Percentiles rank a stretch among this genome's conserved stretches.
These are phyloP conservation scores for Boloria euphrosyne DNA, from an alignment of 2,888 invertebrate genomes.

Conservation along the genomic window DNA sequence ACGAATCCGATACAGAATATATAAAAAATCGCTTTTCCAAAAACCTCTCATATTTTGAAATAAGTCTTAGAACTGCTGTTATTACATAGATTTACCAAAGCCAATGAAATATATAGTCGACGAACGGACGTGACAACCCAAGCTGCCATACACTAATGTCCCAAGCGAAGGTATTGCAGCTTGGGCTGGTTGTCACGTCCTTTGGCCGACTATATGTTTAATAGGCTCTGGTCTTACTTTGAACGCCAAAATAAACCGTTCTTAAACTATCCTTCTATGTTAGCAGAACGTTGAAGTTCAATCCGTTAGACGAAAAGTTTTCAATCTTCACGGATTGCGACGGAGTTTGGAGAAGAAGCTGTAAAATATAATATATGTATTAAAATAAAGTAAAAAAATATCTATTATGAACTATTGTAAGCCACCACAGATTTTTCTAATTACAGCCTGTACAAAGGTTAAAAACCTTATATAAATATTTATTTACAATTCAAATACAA, in stretches of 20 bases:
- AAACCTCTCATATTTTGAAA: slow-evolving; percentile 5
- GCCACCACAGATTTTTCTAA: background rate
- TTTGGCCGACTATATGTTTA: no score
- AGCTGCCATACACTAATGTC: no score
- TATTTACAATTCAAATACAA: no score
- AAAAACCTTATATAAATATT: no score
- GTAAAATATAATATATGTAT: slow-evolving; percentile 46
- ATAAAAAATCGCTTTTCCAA: no score
- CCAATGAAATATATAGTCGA: no score
- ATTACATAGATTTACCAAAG: slow-evolving; percentile 9
- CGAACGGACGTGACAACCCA: no score
- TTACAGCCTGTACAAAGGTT: no score
- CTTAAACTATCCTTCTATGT: slow-evolving; percentile 12
- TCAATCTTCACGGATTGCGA: slow-evolving; percentile 62
- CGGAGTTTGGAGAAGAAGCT: slow-evolving; percentile 77
- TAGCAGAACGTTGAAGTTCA: slow-evolving; percentile 31
- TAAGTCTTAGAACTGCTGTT: background rate
- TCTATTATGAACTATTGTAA: background rate
- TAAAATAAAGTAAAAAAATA: background rate
- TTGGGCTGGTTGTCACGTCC: no score
- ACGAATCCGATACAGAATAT: no score
- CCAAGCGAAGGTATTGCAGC: no score
- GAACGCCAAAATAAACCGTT: background rate
- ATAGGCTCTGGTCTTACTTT: background rate
- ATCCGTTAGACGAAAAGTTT: slow-evolving; percentile 20